phyloP scores from a whole-genome alignment of 2,113 vertebrate species.

The Pachypanchax playfairii region DNA sequence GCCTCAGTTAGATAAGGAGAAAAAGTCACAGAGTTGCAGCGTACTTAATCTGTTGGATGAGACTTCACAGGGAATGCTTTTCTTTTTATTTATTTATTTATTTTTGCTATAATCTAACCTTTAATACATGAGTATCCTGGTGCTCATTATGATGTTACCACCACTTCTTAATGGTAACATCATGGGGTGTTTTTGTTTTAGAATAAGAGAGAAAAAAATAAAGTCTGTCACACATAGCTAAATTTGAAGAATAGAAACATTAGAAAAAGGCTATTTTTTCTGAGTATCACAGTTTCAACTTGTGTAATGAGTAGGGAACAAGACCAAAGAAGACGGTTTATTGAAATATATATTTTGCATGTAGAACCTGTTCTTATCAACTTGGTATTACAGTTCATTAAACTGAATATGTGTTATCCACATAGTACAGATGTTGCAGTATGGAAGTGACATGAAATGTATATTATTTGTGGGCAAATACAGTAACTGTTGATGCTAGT shows the following conservation, averaged over 20 bases:
- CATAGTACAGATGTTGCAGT: too few relatives aligned
- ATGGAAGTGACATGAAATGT: too few relatives aligned
- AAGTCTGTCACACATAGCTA: not conserved
- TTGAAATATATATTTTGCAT: too few relatives aligned
- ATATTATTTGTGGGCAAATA: too few relatives aligned
- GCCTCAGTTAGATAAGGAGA: slow-evolving; percentile 55
- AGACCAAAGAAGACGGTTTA: not conserved
- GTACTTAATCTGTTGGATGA: slow-evolving; percentile 49
- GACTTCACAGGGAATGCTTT: slow-evolving; percentile 55
- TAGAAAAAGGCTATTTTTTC: not conserved
- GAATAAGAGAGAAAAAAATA: not conserved
- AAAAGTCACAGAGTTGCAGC: slow-evolving; percentile 48
- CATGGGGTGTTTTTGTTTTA: not conserved
- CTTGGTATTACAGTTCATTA: not conserved
- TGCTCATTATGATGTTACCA: slow-evolving; percentile 10
- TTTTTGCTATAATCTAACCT: slow-evolving; percentile 36
- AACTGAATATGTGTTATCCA: not conserved
- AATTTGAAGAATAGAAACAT: not conserved
- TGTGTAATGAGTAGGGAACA: not conserved
- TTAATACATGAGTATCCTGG: slow-evolving; percentile 10
- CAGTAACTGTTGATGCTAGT: too few relatives aligned
- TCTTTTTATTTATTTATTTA: too few relatives aligned
- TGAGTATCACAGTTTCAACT: not conserved
- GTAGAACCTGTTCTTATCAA: not conserved
- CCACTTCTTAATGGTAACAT: slow-evolving; percentile 1